phyloP scores from a whole-genome alignment of 2,888 invertebrate genomes.

The Polyommatus icarus region DNA sequence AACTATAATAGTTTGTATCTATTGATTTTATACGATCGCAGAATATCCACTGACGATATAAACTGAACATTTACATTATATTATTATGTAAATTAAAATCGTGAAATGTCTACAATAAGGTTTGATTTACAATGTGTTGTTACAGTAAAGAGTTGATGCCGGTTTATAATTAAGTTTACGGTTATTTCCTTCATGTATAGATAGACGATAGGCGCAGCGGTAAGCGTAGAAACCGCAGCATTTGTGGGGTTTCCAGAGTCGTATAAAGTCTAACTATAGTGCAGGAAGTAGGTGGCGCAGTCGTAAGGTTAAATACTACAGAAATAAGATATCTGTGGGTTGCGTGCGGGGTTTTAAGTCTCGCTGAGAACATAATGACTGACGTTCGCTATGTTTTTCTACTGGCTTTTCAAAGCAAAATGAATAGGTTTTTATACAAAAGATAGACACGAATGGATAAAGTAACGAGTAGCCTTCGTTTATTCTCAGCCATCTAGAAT shows the following conservation, averaged over 20 bases:
- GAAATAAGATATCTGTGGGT: conserved; percentile 77
- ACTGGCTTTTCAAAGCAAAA: conserved; percentile 30
- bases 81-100: conserved; percentile 2
- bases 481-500: conserved; percentile 13
- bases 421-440: conserved; percentile 31
- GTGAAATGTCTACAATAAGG: background rate
- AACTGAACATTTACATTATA: background rate
- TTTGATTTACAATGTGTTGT: conserved; percentile 24
- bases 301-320: conserved; percentile 79
- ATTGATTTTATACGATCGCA: background rate
- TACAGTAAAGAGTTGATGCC: conserved; percentile 38
- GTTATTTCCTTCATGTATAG: conserved; percentile 46
- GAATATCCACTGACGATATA: background rate
- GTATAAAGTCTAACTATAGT: conserved; percentile 66
- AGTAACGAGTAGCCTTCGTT: conserved; percentile 20
- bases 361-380: conserved; percentile 39
- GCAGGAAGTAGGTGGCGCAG: conserved; percentile 73
- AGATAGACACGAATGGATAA: conserved; percentile 27
- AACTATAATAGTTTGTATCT: background rate
- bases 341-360: conserved; percentile 44
- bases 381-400: conserved; percentile 33
- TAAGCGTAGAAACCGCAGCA: conserved; percentile 73
- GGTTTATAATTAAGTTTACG: conserved; percentile 42
- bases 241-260: conserved; percentile 74
- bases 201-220: conserved; percentile 45